phyloP scores from a whole-genome alignment of 2,888 invertebrate genomes.

The Sinotaia quadrata region DNA sequence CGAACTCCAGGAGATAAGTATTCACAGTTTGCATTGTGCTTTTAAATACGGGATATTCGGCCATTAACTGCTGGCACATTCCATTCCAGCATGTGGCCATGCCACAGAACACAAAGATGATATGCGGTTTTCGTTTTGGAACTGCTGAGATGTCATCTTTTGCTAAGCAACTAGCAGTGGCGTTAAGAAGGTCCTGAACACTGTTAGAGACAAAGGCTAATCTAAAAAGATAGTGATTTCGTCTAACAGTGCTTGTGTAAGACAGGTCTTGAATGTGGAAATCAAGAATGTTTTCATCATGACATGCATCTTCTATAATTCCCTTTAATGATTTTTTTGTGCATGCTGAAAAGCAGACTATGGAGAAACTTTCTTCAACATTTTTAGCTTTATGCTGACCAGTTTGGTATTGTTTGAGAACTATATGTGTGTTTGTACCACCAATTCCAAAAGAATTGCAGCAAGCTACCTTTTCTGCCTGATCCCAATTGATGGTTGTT shows the following conservation, averaged over 20 bases:
- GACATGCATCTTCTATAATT: conserved; percentile 26
- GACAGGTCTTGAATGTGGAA: conserved; percentile 32
- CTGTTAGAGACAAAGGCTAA: conserved; percentile 5
- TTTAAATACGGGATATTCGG: conserved; percentile 33
- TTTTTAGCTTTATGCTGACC: background rate
- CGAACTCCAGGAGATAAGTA: background rate
- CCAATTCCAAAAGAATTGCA: conserved; percentile 62
- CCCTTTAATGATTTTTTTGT: conserved; percentile 24
- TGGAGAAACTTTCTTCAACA: background rate
- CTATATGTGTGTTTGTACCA: conserved; percentile 58
- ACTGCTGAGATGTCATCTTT: background rate
- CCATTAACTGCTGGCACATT: conserved; percentile 49
- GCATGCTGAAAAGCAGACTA: conserved; percentile 36
- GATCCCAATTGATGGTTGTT: conserved; percentile 30
- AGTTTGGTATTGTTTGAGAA: conserved; percentile 30
- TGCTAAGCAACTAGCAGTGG: conserved; percentile 1
- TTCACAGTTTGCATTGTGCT: background rate
- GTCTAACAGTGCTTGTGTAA: conserved; percentile 38
- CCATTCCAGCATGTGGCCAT: conserved; percentile 51
- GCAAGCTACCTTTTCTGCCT: conserved; percentile 39
- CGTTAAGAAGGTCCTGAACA: conserved; percentile 13
- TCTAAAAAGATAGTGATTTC: conserved; percentile 32
- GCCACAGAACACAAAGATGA: conserved; percentile 51
- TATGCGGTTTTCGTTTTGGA: background rate
- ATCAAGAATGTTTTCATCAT: conserved; percentile 7